Percentiles rank a stretch among this genome's conserved stretches.
These are phyloP conservation scores for Sigmodon hispidus DNA, from an alignment of 2,113 vertebrate species.

Conservation along the genomic window DNA sequence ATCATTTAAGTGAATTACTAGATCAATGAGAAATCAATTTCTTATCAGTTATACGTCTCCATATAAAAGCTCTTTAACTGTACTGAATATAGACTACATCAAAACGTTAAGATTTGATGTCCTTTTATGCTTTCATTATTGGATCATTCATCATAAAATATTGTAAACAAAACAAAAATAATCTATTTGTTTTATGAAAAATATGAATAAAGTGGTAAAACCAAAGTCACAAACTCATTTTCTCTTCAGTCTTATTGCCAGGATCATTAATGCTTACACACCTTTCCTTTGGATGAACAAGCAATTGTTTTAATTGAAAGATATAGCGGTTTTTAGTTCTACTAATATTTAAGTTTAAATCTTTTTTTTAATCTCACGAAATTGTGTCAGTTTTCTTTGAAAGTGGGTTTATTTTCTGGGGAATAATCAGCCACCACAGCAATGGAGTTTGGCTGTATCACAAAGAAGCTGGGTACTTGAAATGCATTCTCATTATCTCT, in stretches of 20 bases:
- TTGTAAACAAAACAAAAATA: background rate
- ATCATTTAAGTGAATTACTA: constrained; percentile 17
- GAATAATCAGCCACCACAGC: background rate
- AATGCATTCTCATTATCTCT: background rate
- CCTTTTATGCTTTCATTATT: background rate
- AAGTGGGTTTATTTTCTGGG: background rate
- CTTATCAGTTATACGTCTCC: background rate
- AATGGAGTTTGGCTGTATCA: background rate
- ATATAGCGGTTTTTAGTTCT: background rate
- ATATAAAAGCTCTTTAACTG: background rate
- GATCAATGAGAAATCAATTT: background rate
- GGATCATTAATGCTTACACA: background rate
- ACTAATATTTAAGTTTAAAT: background rate
- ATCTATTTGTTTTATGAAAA: background rate
- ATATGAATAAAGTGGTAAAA: constrained; percentile 8
- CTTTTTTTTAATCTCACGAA: background rate
- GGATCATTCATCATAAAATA: background rate
- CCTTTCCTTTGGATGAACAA: background rate
- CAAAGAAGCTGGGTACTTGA: background rate
- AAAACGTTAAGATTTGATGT: background rate
- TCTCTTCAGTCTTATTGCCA: background rate
- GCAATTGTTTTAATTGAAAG: background rate
- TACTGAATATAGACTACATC: background rate
- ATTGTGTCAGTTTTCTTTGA: background rate
- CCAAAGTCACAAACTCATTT: background rate